These are phyloP conservation scores for Dendronephthya gigantea DNA, from an alignment of 64 coral and sea anemone genomes.

Conservation along the genomic window DNA sequence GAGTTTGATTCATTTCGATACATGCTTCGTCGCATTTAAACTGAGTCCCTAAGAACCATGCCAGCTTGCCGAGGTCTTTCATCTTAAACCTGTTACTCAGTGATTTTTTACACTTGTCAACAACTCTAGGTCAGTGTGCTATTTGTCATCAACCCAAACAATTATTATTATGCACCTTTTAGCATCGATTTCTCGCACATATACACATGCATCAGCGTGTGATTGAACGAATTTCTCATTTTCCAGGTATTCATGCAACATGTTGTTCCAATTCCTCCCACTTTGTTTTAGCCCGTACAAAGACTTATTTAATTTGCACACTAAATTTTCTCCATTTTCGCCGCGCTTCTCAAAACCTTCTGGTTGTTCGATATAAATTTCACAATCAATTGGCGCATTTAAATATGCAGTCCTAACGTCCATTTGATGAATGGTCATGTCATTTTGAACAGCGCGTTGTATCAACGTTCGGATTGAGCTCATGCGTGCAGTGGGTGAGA, in stretches of 20 bases:
- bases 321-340: constrained; percentile 8
- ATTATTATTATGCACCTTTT: constrained; percentile 22
- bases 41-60: constrained; percentile 31
- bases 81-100: constrained; percentile 31
- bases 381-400: constrained; percentile 30
- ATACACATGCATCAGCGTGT: constrained; percentile 23
- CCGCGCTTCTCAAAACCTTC: constrained; percentile 16
- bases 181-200: not conserved
- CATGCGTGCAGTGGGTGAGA: constrained; percentile 26
- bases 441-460: constrained; percentile 20
- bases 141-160: constrained; percentile 42
- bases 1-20: constrained; percentile 38
- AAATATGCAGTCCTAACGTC: constrained; percentile 18
- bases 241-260: not conserved
- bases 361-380: constrained; percentile 23
- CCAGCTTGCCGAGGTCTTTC: constrained; percentile 39
- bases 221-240: constrained; percentile 9
- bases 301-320: not conserved
- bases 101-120: constrained; percentile 27
- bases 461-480: constrained; percentile 24
- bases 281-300: constrained; percentile 24
- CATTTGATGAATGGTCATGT: constrained; percentile 31
- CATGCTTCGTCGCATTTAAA: constrained; percentile 26
- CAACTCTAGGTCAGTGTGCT: constrained; percentile 4
- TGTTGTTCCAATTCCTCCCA: constrained; percentile 30